These are phyloP conservation scores for Platyscapa corneri DNA, from an alignment of 1,140 invertebrate species.

Conservation along the genomic window DNA sequence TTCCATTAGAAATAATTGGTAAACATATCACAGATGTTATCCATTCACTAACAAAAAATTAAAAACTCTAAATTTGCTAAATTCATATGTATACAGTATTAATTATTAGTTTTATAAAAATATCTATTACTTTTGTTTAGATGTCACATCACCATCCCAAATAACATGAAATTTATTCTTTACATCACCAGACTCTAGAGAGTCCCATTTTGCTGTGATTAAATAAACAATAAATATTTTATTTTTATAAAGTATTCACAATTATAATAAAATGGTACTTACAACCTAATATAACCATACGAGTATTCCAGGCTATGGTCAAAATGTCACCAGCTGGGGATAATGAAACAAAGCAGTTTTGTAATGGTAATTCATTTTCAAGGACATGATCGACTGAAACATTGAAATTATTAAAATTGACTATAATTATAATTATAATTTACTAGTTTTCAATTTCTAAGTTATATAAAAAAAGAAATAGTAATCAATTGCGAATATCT, in stretches of 20 bases:
- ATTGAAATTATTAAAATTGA: constrained; percentile 71
- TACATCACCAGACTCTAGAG: constrained; percentile 69
- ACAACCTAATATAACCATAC: constrained; percentile 71
- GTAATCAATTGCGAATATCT: constrained; percentile 35
- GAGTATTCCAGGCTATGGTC: constrained; percentile 66
- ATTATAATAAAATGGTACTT: constrained; percentile 52
- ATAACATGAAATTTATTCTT: constrained; percentile 73
- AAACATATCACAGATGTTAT: constrained; percentile 77
- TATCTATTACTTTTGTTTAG: constrained; percentile 68
- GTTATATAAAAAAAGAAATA: constrained; percentile 51
- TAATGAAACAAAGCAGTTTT: constrained; percentile 66
- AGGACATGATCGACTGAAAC: constrained; percentile 64
- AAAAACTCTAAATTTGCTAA: constrained; percentile 27
- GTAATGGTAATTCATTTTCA: constrained; percentile 67
- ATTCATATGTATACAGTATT: constrained; percentile 46
- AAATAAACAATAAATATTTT: constrained; percentile 52
- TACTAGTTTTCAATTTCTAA: not conserved
- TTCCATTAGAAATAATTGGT: constrained; percentile 81
- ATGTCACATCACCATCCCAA: constrained; percentile 70
- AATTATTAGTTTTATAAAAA: constrained; percentile 40
- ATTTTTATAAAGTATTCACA: constrained; percentile 12
- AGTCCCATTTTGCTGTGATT: constrained; percentile 75
- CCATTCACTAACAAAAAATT: constrained; percentile 72
- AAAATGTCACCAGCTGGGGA: constrained; percentile 69
- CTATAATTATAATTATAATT: too few species aligned